Conservation (phyloP, 2,113 vertebrate species). For the Piprites chloris region DNA sequence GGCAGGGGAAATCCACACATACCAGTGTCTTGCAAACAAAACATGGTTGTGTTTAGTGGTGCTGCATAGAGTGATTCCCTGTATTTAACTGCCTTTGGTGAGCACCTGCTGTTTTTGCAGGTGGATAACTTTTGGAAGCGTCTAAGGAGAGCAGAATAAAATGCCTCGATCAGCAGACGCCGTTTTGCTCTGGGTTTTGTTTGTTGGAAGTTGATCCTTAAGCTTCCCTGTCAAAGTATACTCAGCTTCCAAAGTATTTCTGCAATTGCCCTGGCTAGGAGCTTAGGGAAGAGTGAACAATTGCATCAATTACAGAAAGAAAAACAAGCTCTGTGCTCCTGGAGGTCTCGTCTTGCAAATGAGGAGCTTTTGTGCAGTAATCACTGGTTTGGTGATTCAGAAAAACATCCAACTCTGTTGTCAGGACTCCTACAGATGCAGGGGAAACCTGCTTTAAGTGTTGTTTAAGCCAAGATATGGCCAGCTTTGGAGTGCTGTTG, state of each 20-base stretch:
- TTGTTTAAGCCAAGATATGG: not conserved
- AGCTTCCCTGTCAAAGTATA: not conserved
- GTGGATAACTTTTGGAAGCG: not conserved
- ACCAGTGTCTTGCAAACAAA: not conserved
- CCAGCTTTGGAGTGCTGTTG: not conserved
- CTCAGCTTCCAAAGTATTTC: not conserved
- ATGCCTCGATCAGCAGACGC: not conserved
- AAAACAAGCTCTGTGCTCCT: not conserved
- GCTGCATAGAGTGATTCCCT: not conserved
- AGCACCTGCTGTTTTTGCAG: not conserved
- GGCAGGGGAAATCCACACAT: not conserved
- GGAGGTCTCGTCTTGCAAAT: not conserved
- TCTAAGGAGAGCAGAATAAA: not conserved
- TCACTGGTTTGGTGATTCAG: slow-evolving; percentile 26
- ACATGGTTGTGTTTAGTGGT: not conserved
- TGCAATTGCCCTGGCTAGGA: not conserved
- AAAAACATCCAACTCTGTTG: not conserved
- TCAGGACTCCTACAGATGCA: not conserved
- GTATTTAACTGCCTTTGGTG: not conserved
- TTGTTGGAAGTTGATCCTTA: not conserved
- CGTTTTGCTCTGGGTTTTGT: not conserved
- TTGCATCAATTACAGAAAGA: not conserved
- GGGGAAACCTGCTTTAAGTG: slow-evolving; percentile 28
- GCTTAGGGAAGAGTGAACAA: not conserved
- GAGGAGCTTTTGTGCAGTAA: slow-evolving; percentile 17